A percentile compares a stretch with the other conserved stretches of the same genome.
Conservation (phyloP, 2,888 invertebrate species). For the Lochmaea capreae region DNA sequence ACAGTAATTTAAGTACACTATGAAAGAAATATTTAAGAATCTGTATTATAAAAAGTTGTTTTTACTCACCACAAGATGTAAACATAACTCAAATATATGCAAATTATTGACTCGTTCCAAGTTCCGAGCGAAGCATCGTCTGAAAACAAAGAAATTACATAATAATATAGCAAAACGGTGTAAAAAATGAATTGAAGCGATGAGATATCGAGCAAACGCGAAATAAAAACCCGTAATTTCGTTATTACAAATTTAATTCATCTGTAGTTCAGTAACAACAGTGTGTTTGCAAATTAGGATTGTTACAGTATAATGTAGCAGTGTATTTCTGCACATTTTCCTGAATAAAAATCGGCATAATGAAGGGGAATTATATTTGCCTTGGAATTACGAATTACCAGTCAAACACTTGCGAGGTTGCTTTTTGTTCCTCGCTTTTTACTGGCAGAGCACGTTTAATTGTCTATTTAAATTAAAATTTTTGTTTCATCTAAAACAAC, state of each 20-base stretch:
- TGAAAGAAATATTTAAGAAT: no score
- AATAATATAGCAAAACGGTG: constrained; percentile 25
- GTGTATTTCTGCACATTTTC: constrained; percentile 43
- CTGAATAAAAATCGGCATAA: constrained; percentile 52
- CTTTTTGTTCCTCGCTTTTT: constrained; percentile 19
- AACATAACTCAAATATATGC: constrained; percentile 24
- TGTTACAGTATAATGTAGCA: constrained; percentile 55
- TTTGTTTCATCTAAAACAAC: constrained; percentile 22
- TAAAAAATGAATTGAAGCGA: constrained; percentile 32
- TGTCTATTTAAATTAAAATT: constrained; percentile 29
- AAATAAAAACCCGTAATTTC: constrained; percentile 52
- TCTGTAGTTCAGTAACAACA: constrained; percentile 48
- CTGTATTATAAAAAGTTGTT: background rate
- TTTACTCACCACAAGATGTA: constrained; percentile 7
- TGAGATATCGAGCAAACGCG: constrained; percentile 37
- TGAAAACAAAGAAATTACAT: constrained; percentile 32
- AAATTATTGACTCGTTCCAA: constrained; percentile 23
- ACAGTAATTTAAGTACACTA: no score
- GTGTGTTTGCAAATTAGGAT: constrained; percentile 54
- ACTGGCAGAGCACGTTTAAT: constrained; percentile 23
- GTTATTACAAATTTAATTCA: constrained; percentile 51
- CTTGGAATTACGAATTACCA: constrained; percentile 53
- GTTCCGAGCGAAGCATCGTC: constrained; percentile 19
- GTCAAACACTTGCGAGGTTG: constrained; percentile 39
- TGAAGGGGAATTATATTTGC: constrained; percentile 54